phyloP scores from a whole-genome alignment of 2,888 invertebrate species.

The Tenthredo mesomela region DNA sequence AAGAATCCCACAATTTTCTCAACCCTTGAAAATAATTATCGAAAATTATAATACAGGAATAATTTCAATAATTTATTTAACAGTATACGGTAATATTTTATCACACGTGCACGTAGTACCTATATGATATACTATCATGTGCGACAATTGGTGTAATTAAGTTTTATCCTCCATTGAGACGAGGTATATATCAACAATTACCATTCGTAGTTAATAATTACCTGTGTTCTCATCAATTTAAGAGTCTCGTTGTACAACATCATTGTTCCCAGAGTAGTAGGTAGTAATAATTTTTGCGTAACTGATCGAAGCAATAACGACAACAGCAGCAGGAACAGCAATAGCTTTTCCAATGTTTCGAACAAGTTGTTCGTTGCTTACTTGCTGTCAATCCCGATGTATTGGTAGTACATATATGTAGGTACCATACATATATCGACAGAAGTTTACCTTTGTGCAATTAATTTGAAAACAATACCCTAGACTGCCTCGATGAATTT shows the following conservation, averaged over 20 bases:
- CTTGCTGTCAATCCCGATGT: background rate
- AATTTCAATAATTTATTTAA: background rate
- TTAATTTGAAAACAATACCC: background rate
- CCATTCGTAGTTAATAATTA: constrained; percentile 4
- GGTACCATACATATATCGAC: background rate
- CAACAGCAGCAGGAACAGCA: background rate
- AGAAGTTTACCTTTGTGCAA: background rate
- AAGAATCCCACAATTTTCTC: background rate
- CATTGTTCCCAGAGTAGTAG: constrained; percentile 1
- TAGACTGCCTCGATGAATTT: background rate
- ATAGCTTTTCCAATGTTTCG: background rate
- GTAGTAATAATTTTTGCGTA: background rate
- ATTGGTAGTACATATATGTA: too few species aligned
- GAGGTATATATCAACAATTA: background rate
- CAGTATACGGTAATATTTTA: background rate
- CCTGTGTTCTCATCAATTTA: background rate
- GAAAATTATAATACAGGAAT: background rate
- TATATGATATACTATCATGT: background rate
- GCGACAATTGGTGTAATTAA: background rate
- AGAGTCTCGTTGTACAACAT: background rate
- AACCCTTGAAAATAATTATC: background rate
- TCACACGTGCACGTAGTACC: too few species aligned
- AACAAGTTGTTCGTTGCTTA: background rate
- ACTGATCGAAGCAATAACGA: background rate
- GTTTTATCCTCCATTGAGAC: background rate